Evolutionary conservation across 2,113 vertebrate species (phyloP), one percentile per base, ranked within the genome.

Genomic region (Hippocampus barbouri): DNA sequence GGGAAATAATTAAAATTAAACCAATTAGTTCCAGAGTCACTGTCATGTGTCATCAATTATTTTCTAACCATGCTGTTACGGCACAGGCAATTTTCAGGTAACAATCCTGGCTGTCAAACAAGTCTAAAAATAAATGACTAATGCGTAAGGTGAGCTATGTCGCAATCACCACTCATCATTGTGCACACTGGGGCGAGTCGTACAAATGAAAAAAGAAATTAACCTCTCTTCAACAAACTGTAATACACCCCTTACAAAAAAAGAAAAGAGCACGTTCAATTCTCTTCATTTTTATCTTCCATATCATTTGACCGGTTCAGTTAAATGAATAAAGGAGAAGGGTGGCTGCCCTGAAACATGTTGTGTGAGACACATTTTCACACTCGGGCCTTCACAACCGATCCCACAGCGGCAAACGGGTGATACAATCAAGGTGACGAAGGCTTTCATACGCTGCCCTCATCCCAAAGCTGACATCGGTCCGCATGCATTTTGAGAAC

Each of bases 401-500:
- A 66, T 18, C 63, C 2, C n/a, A 45, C 4, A 14, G 11, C 21
- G 8, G 40, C n/a, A 23, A 66, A 23, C 11, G n/a, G 63, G 41
- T 47, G 63, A 25, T 47, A 25, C 38, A 66, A 66, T 47, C n/a
- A 23, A 66, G 64, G 64, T 47, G 64, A 66, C 27, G 43, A 49
- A 15, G 64, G 41, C 23, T 66, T 47, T 66, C 43, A 47, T 47
- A 47, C n/a, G 41, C 23, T 18, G 12, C 20, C 15, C 64, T 25
- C 41, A 25, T 27, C n/a, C 16, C 23, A 8, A 47, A 66, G 41
- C 64, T 15, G 64, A 27, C 64, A 43, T 9, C 47, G 64, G 64
- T 66, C 64, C 23, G 25, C 64, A 47, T 66, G 64, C 41, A 47
- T 66, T 16, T n/a, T 16, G 64, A 25, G n/a, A 25, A 45, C 45